phyloP scores from a whole-genome alignment of 2,797 vertebrate genomes.

The Characodon lateralis region DNA sequence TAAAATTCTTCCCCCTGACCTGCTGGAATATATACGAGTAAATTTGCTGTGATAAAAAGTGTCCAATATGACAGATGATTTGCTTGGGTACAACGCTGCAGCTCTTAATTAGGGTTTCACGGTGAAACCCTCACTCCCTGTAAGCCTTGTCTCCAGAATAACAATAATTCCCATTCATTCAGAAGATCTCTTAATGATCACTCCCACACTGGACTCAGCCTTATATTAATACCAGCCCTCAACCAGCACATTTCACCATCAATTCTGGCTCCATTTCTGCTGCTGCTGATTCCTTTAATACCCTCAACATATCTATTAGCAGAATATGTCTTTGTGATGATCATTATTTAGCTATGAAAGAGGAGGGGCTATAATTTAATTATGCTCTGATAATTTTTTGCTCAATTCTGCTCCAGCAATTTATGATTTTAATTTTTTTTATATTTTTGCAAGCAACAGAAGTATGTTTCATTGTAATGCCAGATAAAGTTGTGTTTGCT shows the following conservation, averaged over 20 bases:
- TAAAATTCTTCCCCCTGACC: slow-evolving; percentile 6
- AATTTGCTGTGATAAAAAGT: slow-evolving; percentile 25
- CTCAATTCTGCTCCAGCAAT: slow-evolving; percentile 48
- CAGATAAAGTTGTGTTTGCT: slow-evolving; percentile 41
- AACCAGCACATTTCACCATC: slow-evolving; percentile 79
- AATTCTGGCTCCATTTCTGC: slow-evolving; percentile 76
- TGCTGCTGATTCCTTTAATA: slow-evolving; percentile 78
- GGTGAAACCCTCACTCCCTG: slow-evolving; percentile 62
- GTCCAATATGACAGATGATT: slow-evolving; percentile 29
- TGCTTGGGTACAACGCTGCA: slow-evolving; percentile 47
- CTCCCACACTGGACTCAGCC: slow-evolving; percentile 76
- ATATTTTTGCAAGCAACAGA: slow-evolving; percentile 50
- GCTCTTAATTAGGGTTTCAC: slow-evolving; percentile 77
- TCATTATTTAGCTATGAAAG: slow-evolving; percentile 68
- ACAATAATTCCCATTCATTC: slow-evolving; percentile 78
- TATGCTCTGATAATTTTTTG: slow-evolving; percentile 57
- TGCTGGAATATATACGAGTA: slow-evolving; percentile 16
- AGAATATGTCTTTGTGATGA: slow-evolving; percentile 65
- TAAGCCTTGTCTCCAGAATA: slow-evolving; percentile 72
- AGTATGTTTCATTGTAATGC: slow-evolving; percentile 38
- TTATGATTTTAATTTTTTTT: slow-evolving; percentile 58
- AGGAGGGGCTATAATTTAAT: slow-evolving; percentile 69
- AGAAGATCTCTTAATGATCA: slow-evolving; percentile 76
- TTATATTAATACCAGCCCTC: slow-evolving; percentile 73
- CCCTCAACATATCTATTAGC: slow-evolving; percentile 76